These are phyloP conservation scores for Torymus auratus DNA, from an alignment of 2,888 invertebrate genomes.

Conservation along the genomic window DNA sequence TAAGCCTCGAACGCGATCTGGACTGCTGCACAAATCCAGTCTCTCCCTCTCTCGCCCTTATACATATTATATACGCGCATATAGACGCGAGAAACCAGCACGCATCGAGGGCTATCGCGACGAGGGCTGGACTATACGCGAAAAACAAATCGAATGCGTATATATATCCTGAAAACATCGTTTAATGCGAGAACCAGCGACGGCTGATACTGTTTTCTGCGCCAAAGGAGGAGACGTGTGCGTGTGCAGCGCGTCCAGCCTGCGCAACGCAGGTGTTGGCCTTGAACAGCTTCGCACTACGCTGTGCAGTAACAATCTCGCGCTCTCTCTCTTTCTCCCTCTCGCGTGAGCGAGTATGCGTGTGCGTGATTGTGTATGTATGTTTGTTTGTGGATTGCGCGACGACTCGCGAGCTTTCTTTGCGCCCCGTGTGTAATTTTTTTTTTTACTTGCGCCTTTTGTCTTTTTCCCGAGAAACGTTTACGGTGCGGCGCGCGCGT, in stretches of 20 bases:
- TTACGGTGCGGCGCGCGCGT: conserved; percentile 19
- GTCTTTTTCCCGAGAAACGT: conserved; percentile 45
- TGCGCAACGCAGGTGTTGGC: conserved; percentile 51
- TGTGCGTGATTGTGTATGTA: too few relatives aligned
- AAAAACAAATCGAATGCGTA: conserved; percentile 36
- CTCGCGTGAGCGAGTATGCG: neutral
- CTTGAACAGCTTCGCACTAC: conserved; percentile 36
- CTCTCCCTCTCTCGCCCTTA: neutral
- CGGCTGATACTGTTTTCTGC: neutral
- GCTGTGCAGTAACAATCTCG: conserved; percentile 34
- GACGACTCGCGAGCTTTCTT: conserved; percentile 29
- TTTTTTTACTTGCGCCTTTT: conserved; percentile 20
- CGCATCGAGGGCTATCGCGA: neutral
- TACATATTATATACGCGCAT: neutral
- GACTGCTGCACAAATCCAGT: conserved; percentile 53
- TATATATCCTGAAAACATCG: conserved; percentile 31
- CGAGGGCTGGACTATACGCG: conserved; percentile 12
- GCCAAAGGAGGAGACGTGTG: too few relatives aligned
- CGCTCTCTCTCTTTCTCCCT: conserved; percentile 23
- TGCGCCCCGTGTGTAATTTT: conserved; percentile 6
- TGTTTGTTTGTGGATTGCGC: conserved; percentile 23
- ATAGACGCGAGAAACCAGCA: conserved; percentile 4
- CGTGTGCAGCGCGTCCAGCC: too few relatives aligned
- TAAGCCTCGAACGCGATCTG: conserved; percentile 55
- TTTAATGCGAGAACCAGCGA: conserved; percentile 18